Evolutionary conservation across 2,113 vertebrate genomes (phyloP), one percentile per base, ranked within the genome.

Genomic region (Nymphicus hollandicus): DNA sequence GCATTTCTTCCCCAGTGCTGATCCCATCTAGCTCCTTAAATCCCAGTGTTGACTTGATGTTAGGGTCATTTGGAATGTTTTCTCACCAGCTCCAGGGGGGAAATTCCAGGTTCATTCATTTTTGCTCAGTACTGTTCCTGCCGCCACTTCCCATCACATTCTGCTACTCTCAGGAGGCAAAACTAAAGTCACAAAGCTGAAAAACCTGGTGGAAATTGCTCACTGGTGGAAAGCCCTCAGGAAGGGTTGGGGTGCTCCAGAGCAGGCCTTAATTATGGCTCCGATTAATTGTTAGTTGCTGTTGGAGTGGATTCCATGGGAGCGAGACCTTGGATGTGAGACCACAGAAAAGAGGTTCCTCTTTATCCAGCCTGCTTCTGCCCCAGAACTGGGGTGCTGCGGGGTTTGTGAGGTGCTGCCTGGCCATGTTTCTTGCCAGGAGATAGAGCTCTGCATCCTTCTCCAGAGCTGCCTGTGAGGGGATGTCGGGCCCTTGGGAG

Each of bases 121-220:
- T 82, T 73, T 4, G 6, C 35, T 68, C 0, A 0, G 10, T 23
- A 44, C 41, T n/a, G 50, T 27, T 82, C 37, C n/a, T 1, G 2
- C 33, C 1, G 3, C 27, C 3, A 0, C 28, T 74, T 84, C 76
- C 78, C 69, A 4, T n/a, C 2, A 2, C 24, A 37, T 55, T n/a
- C 53, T 73, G 49, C 53, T 4, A 13, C 79, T 81, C 35, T 52
- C 44, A 29, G 73, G 61, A 55, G 35, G n/a, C 61, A 81, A 43
- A 88, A 69, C 5, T 3, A 37, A 58, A 82, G 39, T 18, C 6
- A 1, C 29, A 46, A 43, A 79, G 73, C 7, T 33, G 49, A 55
- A 70, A 77, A 56, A 29, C 8, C 15, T 20, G 25, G 18, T 44
- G 44, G 43, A 73, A 70, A 91, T 23, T 12, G 10, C 43, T 44